These are phyloP conservation scores for Protosalanx chinensis DNA, from an alignment of 2,797 vertebrate species.

Conservation along the genomic window DNA sequence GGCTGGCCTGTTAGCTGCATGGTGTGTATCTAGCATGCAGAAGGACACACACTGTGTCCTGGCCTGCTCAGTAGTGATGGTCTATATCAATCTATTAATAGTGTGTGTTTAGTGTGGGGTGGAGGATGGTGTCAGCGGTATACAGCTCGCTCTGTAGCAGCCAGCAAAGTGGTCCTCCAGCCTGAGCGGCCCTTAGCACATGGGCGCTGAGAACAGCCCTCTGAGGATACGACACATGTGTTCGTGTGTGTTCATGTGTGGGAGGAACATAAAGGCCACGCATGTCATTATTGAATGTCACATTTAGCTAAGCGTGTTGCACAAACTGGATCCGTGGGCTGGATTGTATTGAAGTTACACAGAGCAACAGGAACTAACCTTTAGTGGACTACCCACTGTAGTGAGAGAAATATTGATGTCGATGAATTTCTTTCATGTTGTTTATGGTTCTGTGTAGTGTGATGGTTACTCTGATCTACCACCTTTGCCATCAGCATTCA, in stretches of 20 bases:
- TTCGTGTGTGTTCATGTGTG: no score
- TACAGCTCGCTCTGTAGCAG: slow-evolving; percentile 33
- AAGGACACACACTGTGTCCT: slow-evolving; percentile 10
- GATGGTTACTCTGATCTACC: slow-evolving; percentile 14
- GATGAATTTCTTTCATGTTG: not conserved
- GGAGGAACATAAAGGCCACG: no score
- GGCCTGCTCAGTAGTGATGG: slow-evolving; percentile 26
- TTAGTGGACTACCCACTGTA: not conserved
- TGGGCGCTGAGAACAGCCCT: not conserved
- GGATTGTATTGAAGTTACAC: no score
- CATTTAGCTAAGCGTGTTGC: no score
- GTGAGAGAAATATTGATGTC: not conserved
- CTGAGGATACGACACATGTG: no score
- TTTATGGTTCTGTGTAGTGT: not conserved
- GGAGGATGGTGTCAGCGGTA: slow-evolving; percentile 49
- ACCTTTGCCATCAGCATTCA: slow-evolving; percentile 83
- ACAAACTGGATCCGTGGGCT: no score
- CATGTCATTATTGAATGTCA: no score
- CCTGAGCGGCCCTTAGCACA: not conserved
- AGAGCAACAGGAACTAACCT: no score
- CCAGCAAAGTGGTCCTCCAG: slow-evolving; percentile 39
- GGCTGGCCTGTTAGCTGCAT: not conserved
- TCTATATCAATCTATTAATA: slow-evolving; percentile 57
- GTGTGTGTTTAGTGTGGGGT: slow-evolving; percentile 50
- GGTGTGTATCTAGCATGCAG: not conserved